Base-by-base conservation (phyloP, 2,888 invertebrate species). In the Tetragnatha montana region DNA sequence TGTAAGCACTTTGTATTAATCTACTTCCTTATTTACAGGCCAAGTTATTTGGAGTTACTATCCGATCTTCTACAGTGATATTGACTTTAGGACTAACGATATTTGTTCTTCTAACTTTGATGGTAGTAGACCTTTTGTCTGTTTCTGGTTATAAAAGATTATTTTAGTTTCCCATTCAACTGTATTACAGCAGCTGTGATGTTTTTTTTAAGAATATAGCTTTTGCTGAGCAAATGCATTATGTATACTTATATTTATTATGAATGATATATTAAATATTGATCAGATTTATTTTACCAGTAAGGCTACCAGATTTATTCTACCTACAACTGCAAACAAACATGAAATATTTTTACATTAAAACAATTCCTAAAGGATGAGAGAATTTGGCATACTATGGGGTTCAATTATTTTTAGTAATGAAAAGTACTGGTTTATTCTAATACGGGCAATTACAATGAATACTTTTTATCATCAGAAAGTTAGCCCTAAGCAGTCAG, bases 51-150 rank as follows among this genome's bases (percentile, higher is more conserved):
- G 90, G 90, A 68, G 51, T 88, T 17, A 86, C 88, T 1, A 79
- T 91, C 10, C 68, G 84, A 21, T 87, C 89, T 47, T 89, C 88
- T 14, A 82, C 86, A 83, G 86, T 86, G 50, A 81, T 93, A 92
- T n/a, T 91, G 84, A 88, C 88, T 12, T 14, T 91, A n/a, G 91
- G 91, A 70, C 50, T 84, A 68, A 81, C 91, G 71, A 81, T 88
- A 79, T 91, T 91, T 69, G 69, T 90, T 22, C 83, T 90, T 12
- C 80, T 90, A 49, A 90, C 90, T 21, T n/a, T 91, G 50, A 88
- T 91, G 91, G 88, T 91, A 14, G 84, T 91, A 0, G 88, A 88
- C 68, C 69, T 91, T 47, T 21, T 86, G 8, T 75, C 88, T 70
- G 86, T 88, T 17, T 85, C 88, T 8, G 88, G 85, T 60, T 86